Percentiles rank a stretch among this genome's conserved stretches.
These are phyloP conservation scores for Cherax quadricarinatus DNA, from an alignment of 1,140 invertebrate species.

Conservation along the genomic window DNA sequence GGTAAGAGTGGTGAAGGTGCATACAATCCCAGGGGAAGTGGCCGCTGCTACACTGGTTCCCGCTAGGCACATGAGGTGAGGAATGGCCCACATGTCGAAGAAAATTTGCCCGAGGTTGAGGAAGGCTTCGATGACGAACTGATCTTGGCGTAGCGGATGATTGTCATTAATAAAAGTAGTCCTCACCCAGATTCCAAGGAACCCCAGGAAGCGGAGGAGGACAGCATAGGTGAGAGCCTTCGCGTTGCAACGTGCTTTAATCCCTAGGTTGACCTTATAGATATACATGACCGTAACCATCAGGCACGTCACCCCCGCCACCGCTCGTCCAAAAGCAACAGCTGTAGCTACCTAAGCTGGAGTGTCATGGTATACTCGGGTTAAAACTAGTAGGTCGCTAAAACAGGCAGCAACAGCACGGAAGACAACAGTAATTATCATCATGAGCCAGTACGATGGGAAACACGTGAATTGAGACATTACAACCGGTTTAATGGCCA, in stretches of 20 bases:
- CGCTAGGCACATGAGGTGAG: not conserved
- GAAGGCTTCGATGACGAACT: not conserved
- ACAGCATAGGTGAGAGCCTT: not conserved
- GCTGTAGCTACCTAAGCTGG: not conserved
- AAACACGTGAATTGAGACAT: not conserved
- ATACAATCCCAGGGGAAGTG: not conserved
- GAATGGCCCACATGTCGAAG: conserved; percentile 7
- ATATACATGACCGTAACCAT: not conserved
- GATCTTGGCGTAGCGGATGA: not conserved
- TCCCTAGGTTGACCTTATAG: not conserved
- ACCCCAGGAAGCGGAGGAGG: not conserved
- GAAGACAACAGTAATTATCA: not conserved
- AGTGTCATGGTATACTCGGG: not conserved
- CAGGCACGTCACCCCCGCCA: conserved; percentile 13
- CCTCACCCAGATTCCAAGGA: not conserved
- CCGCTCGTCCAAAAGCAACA: conserved; percentile 1
- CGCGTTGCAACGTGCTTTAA: not conserved
- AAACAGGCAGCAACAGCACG: not conserved
- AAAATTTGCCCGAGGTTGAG: conserved; percentile 1
- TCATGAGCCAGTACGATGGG: not conserved
- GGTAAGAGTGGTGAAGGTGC: not conserved
- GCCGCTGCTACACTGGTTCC: not conserved
- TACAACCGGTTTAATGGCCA: not conserved
- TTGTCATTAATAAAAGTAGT: not conserved
- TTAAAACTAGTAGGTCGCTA: conserved; percentile 2